These are phyloP conservation scores for Peromyscus eremicus DNA, from an alignment of 2,797 vertebrate species.

Conservation along the genomic window DNA sequence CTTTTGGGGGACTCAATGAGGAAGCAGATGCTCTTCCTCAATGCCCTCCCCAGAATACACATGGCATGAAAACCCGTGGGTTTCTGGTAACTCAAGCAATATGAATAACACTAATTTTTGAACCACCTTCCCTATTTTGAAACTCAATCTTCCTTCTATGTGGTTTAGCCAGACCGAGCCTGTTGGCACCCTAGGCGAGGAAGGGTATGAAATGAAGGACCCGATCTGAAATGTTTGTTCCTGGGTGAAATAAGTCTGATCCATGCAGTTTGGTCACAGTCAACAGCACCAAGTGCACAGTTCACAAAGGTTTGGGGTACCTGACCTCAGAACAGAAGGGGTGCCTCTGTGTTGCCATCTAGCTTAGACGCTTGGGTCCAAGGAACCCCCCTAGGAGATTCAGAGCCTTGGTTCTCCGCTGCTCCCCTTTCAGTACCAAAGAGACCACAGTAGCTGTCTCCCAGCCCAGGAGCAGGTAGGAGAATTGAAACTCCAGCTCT, in stretches of 20 bases:
- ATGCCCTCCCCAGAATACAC: not conserved
- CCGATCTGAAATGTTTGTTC: constrained; percentile 60
- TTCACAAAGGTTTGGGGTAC: not conserved
- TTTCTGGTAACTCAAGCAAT: constrained; percentile 57
- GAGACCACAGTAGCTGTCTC: not conserved
- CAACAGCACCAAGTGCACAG: not conserved
- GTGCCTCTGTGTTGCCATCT: constrained; percentile 19
- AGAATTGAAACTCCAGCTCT: not conserved
- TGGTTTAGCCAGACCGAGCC: not conserved
- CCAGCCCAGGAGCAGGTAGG: not conserved
- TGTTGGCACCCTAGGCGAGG: constrained; percentile 48
- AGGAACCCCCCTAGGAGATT: not conserved
- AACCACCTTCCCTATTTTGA: not conserved
- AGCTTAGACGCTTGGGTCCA: not conserved
- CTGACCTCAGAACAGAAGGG: not conserved
- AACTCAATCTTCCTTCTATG: not conserved
- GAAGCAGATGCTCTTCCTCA: constrained; percentile 26
- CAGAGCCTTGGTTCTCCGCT: not conserved
- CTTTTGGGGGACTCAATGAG: not conserved
- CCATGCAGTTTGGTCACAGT: constrained; percentile 1
- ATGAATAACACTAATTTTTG: not conserved
- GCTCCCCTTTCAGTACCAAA: not conserved
- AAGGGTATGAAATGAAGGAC: constrained; percentile 42
- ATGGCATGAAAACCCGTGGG: constrained; percentile 68
- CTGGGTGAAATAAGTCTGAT: constrained; percentile 35